Base-by-base conservation (phyloP, 1,140 invertebrate species). In the Drosophila repletoides region DNA sequence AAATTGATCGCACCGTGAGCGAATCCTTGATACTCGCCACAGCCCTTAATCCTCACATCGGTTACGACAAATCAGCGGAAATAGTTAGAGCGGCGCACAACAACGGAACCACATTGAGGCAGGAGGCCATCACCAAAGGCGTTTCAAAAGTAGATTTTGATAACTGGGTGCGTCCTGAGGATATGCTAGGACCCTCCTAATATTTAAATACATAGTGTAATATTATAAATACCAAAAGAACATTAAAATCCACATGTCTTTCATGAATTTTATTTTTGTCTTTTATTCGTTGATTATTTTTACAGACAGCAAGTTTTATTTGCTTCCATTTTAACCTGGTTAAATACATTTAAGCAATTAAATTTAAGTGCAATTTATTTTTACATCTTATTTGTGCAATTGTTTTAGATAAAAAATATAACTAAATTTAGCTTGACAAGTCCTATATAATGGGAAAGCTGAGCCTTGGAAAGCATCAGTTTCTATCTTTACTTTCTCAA, bases 11-110 rank as follows among this genome's bases (percentile, higher is more conserved):
- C 89, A 93, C 97, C 12, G 92, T 98, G 89, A 94, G 95, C 65
- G 96, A 99, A 90, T 99, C 98, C 38, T 92, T 99, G 21, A 99
- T 99, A 98, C 92, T 99, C 61, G 98, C 99, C 24, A 99, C 98
- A 2, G 98, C 98, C 1, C 93, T 99, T 7, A 99, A 98, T 92
- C 97, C 97, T 0, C 95, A 99, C 88, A 99, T 99, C 90, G 98
- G 98, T 24, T 99, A 99, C 89, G 98, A 99, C 90, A 98, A 98
- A 91, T 95, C 98, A 56, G 97, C 98, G 0, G 92, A 93, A 86
- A 99, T 99, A 76, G 98, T 98, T 0, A 99, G 98, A 90, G 95
- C 95, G 14, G 98, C 98, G 0, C 97, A 99, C 86, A 95, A 96
- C 83, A 95, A 99, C 89, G 96, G 96, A 1, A 93, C 94, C 0